Conservation (phyloP, 2,797 vertebrate genomes). For the Cryptoprocta ferox region DNA sequence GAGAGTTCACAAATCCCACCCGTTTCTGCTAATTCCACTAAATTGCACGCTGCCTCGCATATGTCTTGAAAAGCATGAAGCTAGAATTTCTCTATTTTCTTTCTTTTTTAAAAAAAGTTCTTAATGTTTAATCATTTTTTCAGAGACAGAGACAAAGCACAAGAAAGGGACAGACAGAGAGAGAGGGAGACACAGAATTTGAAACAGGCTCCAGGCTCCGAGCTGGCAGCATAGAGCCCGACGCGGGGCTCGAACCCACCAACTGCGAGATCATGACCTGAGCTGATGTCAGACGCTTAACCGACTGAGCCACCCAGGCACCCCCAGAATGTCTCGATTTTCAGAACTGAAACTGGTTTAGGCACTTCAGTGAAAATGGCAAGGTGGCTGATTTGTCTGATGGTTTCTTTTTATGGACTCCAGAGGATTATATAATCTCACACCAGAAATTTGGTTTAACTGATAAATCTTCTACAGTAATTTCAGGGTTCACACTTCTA, state of each 20-base stretch:
- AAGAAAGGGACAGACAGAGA: too few species aligned
- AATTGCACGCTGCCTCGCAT: not conserved
- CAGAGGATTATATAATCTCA: constrained; percentile 23
- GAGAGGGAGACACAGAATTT: too few species aligned
- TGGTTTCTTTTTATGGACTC: constrained; percentile 39
- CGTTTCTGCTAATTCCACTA: constrained; percentile 19
- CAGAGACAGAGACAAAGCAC: too few species aligned
- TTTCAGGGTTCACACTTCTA: not conserved
- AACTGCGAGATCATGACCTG: too few species aligned
- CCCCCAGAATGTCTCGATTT: constrained; percentile 14
- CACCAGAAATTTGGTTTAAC: constrained; percentile 12
- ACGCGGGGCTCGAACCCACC: too few species aligned
- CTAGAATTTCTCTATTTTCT: constrained; percentile 36
- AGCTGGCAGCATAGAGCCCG: too few species aligned
- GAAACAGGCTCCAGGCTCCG: too few species aligned
- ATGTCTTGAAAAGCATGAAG: not conserved
- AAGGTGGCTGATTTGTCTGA: constrained; percentile 19
- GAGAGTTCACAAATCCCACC: not conserved
- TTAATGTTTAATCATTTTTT: too few species aligned
- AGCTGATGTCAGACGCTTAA: too few species aligned
- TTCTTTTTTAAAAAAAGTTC: too few species aligned
- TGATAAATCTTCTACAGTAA: not conserved
- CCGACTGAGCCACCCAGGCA: too few species aligned
- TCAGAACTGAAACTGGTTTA: constrained; percentile 17
- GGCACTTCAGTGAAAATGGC: constrained; percentile 39